Percentiles rank a stretch among this genome's conserved stretches.
phyloP scores from a whole-genome alignment of 2,797 vertebrate genomes.

The Bovichtus diacanthus region DNA sequence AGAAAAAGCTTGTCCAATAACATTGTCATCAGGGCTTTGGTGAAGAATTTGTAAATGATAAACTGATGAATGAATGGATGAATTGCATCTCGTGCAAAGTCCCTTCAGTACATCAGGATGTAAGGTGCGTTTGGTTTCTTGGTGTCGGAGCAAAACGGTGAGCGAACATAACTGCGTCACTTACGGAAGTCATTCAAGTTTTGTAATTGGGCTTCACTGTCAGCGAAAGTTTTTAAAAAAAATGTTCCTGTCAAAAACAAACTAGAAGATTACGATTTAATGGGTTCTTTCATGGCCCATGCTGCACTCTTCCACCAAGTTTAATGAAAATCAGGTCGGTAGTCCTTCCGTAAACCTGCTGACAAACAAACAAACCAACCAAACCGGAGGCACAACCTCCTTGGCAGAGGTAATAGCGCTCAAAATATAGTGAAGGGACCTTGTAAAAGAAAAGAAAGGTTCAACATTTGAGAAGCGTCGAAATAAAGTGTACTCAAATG shows the following conservation, averaged over 20 bases:
- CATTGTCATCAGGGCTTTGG: background rate
- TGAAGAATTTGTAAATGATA: background rate
- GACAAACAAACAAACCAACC: background rate
- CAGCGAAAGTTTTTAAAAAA: background rate
- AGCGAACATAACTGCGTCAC: background rate
- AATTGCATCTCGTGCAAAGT: background rate
- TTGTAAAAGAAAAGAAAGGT: background rate
- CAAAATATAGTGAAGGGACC: background rate
- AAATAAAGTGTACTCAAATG: background rate
- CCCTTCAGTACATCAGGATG: background rate
- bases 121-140: background rate
- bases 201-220: background rate
- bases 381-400: too few species aligned
- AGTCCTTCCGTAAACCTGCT: too few species aligned
- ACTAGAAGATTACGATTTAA: too few species aligned
- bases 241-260: background rate
- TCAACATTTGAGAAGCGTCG: background rate
- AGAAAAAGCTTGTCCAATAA: too few species aligned
- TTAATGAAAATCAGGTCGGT: too few species aligned
- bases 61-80: too few species aligned
- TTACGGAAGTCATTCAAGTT: background rate
- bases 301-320: too few species aligned
- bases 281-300: too few species aligned
- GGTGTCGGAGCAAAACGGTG: background rate
- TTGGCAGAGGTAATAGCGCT: background rate